Evolutionary conservation across 2,113 vertebrate genomes (phyloP).

Genomic region (Beaufortia kweichowensis): DNA sequence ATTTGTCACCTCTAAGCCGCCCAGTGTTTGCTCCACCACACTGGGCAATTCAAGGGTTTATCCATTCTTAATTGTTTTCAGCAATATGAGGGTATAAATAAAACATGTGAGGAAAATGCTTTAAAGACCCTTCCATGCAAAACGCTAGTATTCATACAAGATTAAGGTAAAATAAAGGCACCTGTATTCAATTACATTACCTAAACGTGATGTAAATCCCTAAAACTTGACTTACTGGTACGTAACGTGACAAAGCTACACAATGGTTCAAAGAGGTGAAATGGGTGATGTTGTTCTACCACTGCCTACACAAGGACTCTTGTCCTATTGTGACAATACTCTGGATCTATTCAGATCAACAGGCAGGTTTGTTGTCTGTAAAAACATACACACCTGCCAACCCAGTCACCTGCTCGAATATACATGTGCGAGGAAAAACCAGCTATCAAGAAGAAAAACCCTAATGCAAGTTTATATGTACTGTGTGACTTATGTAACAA

Average conservation of each 20-base stretch:
- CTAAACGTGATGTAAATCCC: constrained; percentile 5
- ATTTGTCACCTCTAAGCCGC: neutral
- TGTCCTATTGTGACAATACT: neutral
- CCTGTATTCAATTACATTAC: neutral
- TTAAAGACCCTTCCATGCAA: neutral
- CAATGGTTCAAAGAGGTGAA: constrained; percentile 11
- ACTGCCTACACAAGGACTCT: constrained; percentile 25
- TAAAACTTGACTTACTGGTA: constrained; percentile 41
- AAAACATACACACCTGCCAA: constrained; percentile 2
- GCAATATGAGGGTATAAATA: neutral
- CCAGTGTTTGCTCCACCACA: neutral
- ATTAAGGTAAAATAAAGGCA: constrained; percentile 8
- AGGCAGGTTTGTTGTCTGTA: constrained; percentile 1
- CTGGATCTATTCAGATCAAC: constrained; percentile 1
- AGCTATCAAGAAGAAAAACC: neutral
- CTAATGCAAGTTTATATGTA: neutral
- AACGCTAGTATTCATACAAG: neutral
- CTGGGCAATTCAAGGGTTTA: neutral
- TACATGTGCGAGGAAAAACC: neutral
- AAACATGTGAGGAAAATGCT: neutral
- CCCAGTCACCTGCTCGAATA: neutral
- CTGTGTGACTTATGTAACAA: neutral
- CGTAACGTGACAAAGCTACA: constrained; percentile 22
- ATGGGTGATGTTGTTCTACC: constrained; percentile 4
- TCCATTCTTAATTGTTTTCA: neutral